A percentile compares a stretch with the other conserved stretches of the same genome.
These are phyloP conservation scores for Enteromius anoplus DNA, from an alignment of 2,797 vertebrate species.

Conservation along the genomic window DNA sequence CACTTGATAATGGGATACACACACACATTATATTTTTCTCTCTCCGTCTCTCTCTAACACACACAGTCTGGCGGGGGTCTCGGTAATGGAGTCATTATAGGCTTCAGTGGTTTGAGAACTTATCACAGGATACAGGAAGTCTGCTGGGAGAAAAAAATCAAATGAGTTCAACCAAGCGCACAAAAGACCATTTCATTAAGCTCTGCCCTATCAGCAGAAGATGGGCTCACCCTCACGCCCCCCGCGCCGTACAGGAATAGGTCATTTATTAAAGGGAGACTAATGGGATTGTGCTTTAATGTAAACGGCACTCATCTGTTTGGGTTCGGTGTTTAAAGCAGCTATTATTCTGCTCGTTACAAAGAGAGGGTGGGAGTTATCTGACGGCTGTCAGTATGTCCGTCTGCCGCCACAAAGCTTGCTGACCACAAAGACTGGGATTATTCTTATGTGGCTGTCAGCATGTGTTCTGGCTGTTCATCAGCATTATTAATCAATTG, in stretches of 20 bases:
- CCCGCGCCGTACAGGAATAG: conserved; percentile 43
- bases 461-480: conserved; percentile 30
- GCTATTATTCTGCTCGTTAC: conserved; percentile 55
- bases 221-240: conserved; percentile 42
- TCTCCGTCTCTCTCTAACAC: conserved; percentile 28
- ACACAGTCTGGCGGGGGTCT: conserved; percentile 83
- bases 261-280: conserved; percentile 60
- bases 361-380: conserved; percentile 47
- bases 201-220: conserved; percentile 56
- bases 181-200: conserved; percentile 66
- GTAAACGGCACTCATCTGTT: conserved; percentile 59
- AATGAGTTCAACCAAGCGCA: conserved; percentile 63
- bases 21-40: conserved; percentile 31
- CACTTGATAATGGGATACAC: conserved; percentile 87
- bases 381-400: conserved; percentile 46
- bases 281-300: conserved; percentile 65
- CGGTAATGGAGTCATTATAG: conserved; percentile 84
- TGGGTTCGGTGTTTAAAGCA: conserved; percentile 55
- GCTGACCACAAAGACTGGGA: conserved; percentile 32
- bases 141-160: conserved; percentile 63
- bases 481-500: conserved; percentile 8
- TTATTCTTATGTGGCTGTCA: conserved; percentile 49
- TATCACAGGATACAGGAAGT: conserved; percentile 88
- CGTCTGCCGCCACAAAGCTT: conserved; percentile 34
- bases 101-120: conserved; percentile 82